Percentiles rank a stretch among this genome's conserved stretches.
Conservation (phyloP, 2,888 invertebrate genomes). For the Ichneumoninae sp. region DNA sequence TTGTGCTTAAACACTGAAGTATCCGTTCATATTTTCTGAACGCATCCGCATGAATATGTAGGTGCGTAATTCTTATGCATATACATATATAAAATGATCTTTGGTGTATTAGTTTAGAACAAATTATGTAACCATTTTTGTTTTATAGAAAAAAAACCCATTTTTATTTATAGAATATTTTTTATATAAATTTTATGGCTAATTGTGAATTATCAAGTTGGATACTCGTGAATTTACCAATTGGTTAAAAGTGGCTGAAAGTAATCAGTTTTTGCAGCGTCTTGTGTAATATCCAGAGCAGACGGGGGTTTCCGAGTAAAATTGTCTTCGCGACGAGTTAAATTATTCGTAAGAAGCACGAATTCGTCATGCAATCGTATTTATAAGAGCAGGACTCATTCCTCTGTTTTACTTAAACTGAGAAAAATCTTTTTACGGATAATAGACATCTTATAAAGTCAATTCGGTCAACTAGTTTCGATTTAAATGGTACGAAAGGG, state of each 20-base stretch:
- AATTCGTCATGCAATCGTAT: neutral
- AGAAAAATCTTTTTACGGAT: neutral
- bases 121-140: neutral
- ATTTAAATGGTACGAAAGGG: neutral
- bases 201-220: neutral
- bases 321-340: neutral
- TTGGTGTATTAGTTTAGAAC: neutral
- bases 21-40: neutral
- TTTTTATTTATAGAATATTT: neutral
- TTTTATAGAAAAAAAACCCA: too few relatives aligned
- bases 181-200: neutral
- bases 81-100: neutral
- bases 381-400: neutral
- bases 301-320: neutral
- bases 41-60: neutral
- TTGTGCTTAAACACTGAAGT: neutral
- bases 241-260: too few relatives aligned
- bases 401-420: neutral
- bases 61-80: too few relatives aligned
- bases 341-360: conserved; percentile 1
- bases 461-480: neutral
- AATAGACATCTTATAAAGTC: neutral
- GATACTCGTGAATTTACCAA: neutral
- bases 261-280: neutral
- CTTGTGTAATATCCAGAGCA: neutral